Evolutionary conservation across 53 echinoderm and acorn worm genomes (phyloP).

Genomic region (Astropecten irregularis): DNA sequence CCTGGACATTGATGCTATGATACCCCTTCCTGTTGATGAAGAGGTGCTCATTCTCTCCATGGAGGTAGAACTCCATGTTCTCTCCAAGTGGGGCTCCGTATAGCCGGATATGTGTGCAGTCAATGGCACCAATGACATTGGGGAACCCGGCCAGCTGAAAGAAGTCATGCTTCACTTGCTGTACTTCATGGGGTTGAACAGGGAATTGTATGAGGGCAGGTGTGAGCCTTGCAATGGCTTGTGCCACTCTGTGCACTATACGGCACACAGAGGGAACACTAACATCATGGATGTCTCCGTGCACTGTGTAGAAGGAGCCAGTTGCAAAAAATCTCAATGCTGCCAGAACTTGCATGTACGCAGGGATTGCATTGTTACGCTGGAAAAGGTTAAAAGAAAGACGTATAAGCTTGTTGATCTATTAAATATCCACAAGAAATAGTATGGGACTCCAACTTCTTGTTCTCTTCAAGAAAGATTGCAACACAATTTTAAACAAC

Average conservation of each 20-base stretch:
- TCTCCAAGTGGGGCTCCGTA: constrained; percentile 4
- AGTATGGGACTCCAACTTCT: too few species aligned
- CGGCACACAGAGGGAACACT: not conserved
- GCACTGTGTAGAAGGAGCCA: not conserved
- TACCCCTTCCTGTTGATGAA: constrained; percentile 31
- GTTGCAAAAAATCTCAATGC: not conserved
- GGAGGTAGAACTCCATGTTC: too few species aligned
- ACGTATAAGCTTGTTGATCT: too few species aligned
- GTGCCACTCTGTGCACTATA: not conserved
- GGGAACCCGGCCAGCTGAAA: not conserved
- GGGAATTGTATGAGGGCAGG: not conserved
- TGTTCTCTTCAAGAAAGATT: too few species aligned
- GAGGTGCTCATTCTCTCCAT: constrained; percentile 13
- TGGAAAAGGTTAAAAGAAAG: not conserved
- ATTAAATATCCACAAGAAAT: too few species aligned
- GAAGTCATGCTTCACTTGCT: not conserved
- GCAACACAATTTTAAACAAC: too few species aligned
- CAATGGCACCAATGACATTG: constrained; percentile 13
- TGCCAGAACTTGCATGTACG: not conserved
- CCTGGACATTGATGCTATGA: constrained; percentile 42
- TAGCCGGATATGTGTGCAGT: constrained; percentile 1
- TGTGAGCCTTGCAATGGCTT: not conserved
- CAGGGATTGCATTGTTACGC: not conserved
- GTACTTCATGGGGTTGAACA: not conserved
- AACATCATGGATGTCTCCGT: not conserved